phyloP scores from a whole-genome alignment of 2,888 invertebrate species.

The Habrosyne pyritoides region DNA sequence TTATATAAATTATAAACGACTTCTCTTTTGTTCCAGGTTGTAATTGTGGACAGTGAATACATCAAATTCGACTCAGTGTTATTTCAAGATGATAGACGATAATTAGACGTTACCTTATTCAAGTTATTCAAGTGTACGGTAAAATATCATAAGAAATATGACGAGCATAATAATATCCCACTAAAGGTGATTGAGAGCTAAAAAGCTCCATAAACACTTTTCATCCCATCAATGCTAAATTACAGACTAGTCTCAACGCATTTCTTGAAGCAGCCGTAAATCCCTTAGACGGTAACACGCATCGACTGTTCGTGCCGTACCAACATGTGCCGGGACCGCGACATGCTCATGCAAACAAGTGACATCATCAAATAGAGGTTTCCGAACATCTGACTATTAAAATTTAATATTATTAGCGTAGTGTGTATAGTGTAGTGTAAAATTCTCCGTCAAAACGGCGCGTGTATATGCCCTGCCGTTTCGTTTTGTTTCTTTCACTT shows the following conservation, averaged over 20 bases:
- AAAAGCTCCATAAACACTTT: conserved; percentile 59
- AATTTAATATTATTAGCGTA: conserved; percentile 13
- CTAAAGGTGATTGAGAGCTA: conserved; percentile 54
- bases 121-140: conserved; percentile 22
- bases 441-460: conserved; percentile 76
- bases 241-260: conserved; percentile 96
- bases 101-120: conserved; percentile 50
- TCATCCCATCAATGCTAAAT: conserved; percentile 90
- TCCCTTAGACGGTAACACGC: conserved; percentile 41
- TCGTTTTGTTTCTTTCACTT: conserved; percentile 80
- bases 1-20: background rate
- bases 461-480: conserved; percentile 64
- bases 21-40: background rate
- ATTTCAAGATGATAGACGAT: conserved; percentile 66
- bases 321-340: conserved; percentile 90
- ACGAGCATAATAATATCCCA: conserved; percentile 38
- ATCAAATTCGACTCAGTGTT: background rate
- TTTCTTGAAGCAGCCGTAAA: conserved; percentile 96
- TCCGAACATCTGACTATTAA: conserved; percentile 31
- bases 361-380: conserved; percentile 75
- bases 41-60: background rate
- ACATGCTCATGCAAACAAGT: conserved; percentile 82
- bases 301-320: conserved; percentile 67
- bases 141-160: conserved; percentile 19
- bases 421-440: conserved; percentile 53